Base-by-base conservation (phyloP, 2,888 invertebrate genomes). In the Melanostoma scalare region DNA sequence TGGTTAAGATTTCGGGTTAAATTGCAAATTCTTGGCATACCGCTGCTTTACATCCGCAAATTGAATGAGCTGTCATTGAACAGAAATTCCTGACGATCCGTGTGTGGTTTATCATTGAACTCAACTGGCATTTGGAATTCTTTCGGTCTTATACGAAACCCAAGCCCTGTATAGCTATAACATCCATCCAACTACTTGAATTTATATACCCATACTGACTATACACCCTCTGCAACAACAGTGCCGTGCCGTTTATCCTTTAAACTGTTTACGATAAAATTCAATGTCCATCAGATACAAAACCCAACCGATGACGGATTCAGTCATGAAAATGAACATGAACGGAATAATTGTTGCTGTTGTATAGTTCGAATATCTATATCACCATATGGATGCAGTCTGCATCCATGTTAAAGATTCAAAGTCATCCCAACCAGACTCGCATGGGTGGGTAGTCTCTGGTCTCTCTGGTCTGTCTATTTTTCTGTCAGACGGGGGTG, bases 31-130 rank as follows among this genome's bases (percentile, higher is more conserved):
- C 65, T 55, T 74, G 3, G 35, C 53, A 75, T 78, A 63, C 53
- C 35, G 3, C 9, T 72, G 9, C 53, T 8, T 10, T 38, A 8
- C 6, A 48, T 60, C 67, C 9, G 8, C 53, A 79, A 53, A 55
- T 58, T 53, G 63, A 72, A 67, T 72, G 67, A 63, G 61, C 50
- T 65, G 55, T 52, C 36, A 77, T 65, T 65, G 60, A 69, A 58
- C 63, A 50, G 73, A 67, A 74, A 75, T 84, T 79, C 71, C 56
- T 46, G 48, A 69, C 84, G 33, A 61, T 75, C 74, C 79, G 55
- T 71, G 75, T 84, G 84, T 75, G 84, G 84, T 79, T 67, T 84
- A 79, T 79, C 84, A 61, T 74, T 31, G 10, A 84, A 79, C 20
- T 20, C 20, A 20, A 20, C 65, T 61, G 84, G 50, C 79, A 79